These are phyloP conservation scores for Brachypteracias leptosomus DNA, from an alignment of 2,113 vertebrate genomes.

Conservation along the genomic window DNA sequence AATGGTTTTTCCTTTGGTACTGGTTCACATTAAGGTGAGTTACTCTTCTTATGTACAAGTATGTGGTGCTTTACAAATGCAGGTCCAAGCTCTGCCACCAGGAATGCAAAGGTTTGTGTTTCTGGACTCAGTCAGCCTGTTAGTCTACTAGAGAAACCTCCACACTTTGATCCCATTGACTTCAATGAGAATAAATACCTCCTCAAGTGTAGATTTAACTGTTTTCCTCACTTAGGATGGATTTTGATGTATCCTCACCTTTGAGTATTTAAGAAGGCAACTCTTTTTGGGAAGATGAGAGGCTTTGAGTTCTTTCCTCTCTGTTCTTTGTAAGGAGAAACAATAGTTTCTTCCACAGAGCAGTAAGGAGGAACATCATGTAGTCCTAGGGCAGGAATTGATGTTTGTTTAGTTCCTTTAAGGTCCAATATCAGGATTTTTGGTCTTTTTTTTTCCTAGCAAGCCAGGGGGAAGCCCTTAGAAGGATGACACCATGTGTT, in stretches of 20 bases:
- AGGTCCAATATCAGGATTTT: not conserved
- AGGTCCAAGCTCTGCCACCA: not conserved
- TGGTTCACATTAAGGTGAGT: not conserved
- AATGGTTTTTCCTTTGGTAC: not conserved
- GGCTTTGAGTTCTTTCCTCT: not conserved
- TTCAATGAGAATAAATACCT: not conserved
- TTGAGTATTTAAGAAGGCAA: not conserved
- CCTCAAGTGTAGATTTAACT: not conserved
- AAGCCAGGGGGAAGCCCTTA: not conserved
- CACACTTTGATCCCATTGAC: not conserved
- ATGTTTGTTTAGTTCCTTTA: not conserved
- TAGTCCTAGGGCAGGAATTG: not conserved
- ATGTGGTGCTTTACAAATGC: not conserved
- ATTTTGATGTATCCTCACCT: not conserved
- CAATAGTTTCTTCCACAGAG: not conserved
- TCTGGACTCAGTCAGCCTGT: fast-evolving
- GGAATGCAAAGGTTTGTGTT: not conserved
- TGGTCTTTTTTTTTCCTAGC: not conserved
- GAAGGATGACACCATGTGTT: not conserved
- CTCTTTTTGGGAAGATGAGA: not conserved
- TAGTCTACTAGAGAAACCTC: not conserved
- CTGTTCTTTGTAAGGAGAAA: not conserved
- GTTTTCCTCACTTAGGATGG: not conserved
- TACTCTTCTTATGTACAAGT: not conserved
- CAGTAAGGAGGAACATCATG: not conserved